Evolutionary conservation across 2,888 invertebrate genomes (phyloP).

Genomic region (Tillus elongatus): DNA sequence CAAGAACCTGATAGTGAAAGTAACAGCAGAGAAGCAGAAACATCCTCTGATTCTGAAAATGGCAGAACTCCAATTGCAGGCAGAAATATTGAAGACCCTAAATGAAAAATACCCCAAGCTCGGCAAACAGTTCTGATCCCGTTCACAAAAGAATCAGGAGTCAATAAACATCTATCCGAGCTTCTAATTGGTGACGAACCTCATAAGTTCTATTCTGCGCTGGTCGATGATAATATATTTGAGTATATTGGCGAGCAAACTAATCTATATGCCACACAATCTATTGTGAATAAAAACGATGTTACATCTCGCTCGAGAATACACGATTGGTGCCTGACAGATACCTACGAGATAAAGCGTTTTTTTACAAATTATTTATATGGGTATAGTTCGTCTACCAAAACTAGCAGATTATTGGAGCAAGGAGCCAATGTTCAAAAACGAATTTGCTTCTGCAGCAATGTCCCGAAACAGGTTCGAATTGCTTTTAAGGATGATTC

Average conservation of each 20-base stretch:
- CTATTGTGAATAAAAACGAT: constrained; percentile 12
- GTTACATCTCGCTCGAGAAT: constrained; percentile 13
- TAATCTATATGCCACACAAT: constrained; percentile 19
- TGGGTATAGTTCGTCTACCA: constrained; percentile 23
- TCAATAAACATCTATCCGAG: constrained; percentile 2
- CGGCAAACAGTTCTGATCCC: too few species aligned
- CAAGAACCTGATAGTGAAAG: background rate
- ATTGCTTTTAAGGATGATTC: constrained; percentile 19
- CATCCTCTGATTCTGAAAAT: constrained; percentile 2
- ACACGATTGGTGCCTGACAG: constrained; percentile 13
- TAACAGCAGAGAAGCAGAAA: constrained; percentile 1
- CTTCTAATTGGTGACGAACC: constrained; percentile 2
- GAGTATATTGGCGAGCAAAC: constrained; percentile 17
- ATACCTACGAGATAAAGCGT: constrained; percentile 18
- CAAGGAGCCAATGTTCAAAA: constrained; percentile 13
- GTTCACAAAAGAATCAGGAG: constrained; percentile 3
- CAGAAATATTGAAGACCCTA: constrained; percentile 1
- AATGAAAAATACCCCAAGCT: constrained; percentile 1
- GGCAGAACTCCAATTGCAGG: background rate
- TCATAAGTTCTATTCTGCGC: constrained; percentile 5
- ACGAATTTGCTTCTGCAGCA: constrained; percentile 15
- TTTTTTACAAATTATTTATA: constrained; percentile 22
- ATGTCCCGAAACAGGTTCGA: constrained; percentile 21
- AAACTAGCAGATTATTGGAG: constrained; percentile 25
- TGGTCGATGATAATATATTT: constrained; percentile 17